Percentiles rank a stretch among this genome's conserved stretches.
These are phyloP conservation scores for Platypus cylindrus DNA, from an alignment of 2,888 invertebrate species.

Conservation along the genomic window DNA sequence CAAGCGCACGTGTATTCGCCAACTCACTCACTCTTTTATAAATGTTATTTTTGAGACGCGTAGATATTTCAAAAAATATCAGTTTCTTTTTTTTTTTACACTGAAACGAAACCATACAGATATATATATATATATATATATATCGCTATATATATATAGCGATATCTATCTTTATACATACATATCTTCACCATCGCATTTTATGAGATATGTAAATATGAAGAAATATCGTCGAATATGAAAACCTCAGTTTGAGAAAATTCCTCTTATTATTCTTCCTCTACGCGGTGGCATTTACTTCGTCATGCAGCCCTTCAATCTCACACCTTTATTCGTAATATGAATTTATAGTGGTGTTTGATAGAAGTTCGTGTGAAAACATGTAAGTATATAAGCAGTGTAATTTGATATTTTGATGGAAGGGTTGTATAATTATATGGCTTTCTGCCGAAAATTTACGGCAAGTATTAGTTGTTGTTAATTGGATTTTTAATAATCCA, in stretches of 20 bases:
- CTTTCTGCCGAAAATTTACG: slow-evolving; percentile 20
- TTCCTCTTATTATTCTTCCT: too few relatives aligned
- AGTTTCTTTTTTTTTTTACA: too few relatives aligned
- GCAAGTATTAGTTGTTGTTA: too few relatives aligned
- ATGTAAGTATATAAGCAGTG: slow-evolving; percentile 8
- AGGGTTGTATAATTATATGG: slow-evolving; percentile 19
- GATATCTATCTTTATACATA: too few relatives aligned
- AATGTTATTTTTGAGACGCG: too few relatives aligned
- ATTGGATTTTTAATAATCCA: too few relatives aligned
- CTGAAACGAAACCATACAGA: too few relatives aligned
- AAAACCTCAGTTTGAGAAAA: slow-evolving; percentile 32
- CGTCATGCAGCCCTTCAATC: too few relatives aligned
- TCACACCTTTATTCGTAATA: slow-evolving; percentile 25
- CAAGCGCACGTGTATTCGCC: slow-evolving; percentile 9
- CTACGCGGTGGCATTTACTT: too few relatives aligned
- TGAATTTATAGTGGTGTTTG: slow-evolving; percentile 28
- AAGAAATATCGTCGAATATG: slow-evolving; percentile 31
- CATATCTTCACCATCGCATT: slow-evolving; percentile 25
- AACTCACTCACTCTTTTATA: too few relatives aligned
- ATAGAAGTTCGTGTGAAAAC: slow-evolving; percentile 20
- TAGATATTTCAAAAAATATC: slow-evolving; percentile 27
- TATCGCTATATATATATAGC: too few relatives aligned
- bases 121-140: too few relatives aligned
- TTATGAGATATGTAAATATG: slow-evolving; percentile 35
- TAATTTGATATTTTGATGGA: slow-evolving; percentile 13